Evolutionary conservation across 2,888 invertebrate genomes (phyloP), one percentile per base, ranked within the genome.

Genomic region (Acronicta aceris): DNA sequence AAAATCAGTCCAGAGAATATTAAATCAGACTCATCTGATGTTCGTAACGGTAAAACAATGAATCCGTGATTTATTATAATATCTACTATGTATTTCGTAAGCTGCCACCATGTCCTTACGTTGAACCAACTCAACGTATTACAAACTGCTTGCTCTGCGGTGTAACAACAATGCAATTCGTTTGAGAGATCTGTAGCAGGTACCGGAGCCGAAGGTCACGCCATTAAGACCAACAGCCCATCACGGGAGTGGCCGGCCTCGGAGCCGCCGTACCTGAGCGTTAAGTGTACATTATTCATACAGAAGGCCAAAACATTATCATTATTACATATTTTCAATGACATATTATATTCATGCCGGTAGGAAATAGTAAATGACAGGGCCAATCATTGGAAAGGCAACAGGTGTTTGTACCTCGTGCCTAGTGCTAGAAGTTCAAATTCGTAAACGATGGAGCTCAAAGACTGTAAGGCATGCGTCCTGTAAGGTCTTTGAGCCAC

Each of bases 181-280:
- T 69, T 57, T 45, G 49, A 17, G 33, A 36, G 16, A 51, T 71
- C 59, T 68, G 59, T 58, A 56, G 71, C 53, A 38, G 46, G 46
- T 12, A 36, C 51, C 40, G 42, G 42, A 17, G 46, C 45, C 41
- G 73, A 55, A 65, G 74, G 73, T 54, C 65, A 50, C 27, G 40
- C 50, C 15, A 12, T 46, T 38, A 21, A 47, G 48, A 46, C 30
- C 49, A 41, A 49, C 53, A 61, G 60, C 36, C 47, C 59, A 49
- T 59, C 52, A 42, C 49, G 38, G 25, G 71, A 64, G 59, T 15
- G 62, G 58, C 62, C 46, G 63, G 59, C 63, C 59, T 57, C 63
- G 63, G 25, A 3, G 8, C 17, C 17, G n/a, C 21, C 5, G 50
- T 15, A 6, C 17, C 9, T 46, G 15, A 12, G 47, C 6, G 21